These are phyloP conservation scores for Aphaenogaster rudis DNA, from an alignment of 1,140 invertebrate species.

Conservation along the genomic window DNA sequence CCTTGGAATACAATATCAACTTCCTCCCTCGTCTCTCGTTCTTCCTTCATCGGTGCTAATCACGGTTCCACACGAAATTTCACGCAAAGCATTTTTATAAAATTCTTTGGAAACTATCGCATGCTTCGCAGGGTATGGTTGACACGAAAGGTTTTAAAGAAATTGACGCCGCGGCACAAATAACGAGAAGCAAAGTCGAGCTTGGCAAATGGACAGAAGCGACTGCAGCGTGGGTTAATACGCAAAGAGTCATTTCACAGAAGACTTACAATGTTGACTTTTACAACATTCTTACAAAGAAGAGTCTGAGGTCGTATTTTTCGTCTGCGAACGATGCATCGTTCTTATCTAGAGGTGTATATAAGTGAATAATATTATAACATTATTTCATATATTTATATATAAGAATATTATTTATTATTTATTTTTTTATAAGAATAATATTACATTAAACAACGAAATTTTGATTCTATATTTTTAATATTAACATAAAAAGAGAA, in stretches of 20 bases:
- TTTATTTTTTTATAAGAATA: background rate
- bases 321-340: background rate
- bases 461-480: background rate
- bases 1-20: background rate
- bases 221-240: constrained; percentile 89
- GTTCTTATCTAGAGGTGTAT: background rate
- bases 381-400: background rate
- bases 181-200: constrained; percentile 87
- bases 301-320: background rate
- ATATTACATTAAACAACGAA: background rate
- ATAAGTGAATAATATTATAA: background rate
- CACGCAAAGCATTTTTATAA: background rate
- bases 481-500: constrained; percentile 4
- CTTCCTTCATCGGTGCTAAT: background rate
- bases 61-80: background rate
- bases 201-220: constrained; percentile 88
- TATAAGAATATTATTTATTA: background rate
- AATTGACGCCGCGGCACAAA: constrained; percentile 86
- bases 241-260: constrained; percentile 88
- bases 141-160: constrained; percentile 88
- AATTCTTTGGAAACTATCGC: background rate
- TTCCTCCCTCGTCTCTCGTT: background rate
- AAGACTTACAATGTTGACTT: constrained; percentile 91
- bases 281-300: constrained; percentile 92
- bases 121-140: constrained; percentile 87